These are phyloP conservation scores for Cataglyphis livida DNA, from an alignment of 2,888 invertebrate genomes.

Conservation along the genomic window DNA sequence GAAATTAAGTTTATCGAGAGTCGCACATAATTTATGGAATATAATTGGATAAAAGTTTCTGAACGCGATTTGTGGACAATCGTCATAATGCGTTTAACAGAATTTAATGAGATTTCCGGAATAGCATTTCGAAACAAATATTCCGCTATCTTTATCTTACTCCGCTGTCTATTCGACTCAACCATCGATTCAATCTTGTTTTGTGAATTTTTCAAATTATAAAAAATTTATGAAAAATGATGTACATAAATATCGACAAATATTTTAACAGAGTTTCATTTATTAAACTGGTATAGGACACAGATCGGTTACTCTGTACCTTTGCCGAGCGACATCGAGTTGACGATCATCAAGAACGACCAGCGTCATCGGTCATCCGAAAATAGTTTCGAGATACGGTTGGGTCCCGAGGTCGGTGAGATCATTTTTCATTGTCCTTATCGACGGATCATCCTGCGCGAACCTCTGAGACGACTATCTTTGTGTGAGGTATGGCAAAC, in stretches of 20 bases:
- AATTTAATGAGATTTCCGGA: background rate
- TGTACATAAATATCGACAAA: background rate
- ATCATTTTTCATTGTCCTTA: constrained; percentile 72
- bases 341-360: constrained; percentile 54
- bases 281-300: background rate
- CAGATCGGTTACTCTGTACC: constrained; percentile 28
- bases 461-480: constrained; percentile 31
- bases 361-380: constrained; percentile 69
- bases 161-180: background rate
- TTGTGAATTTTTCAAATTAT: background rate
- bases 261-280: constrained; percentile 12
- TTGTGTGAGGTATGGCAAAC: constrained; percentile 35
- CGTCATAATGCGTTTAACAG: background rate
- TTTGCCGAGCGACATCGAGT: constrained; percentile 30
- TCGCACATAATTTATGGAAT: constrained; percentile 5
- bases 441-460: constrained; percentile 65
- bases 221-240: background rate
- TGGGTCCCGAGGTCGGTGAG: constrained; percentile 61
- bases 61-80: background rate
- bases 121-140: background rate
- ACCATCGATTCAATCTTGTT: background rate
- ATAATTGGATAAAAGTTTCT: constrained; percentile 17
- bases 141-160: background rate
- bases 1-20: constrained; percentile 31
- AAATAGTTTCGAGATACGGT: constrained; percentile 65